These are phyloP conservation scores for Melieria omissa DNA, from an alignment of 2,888 invertebrate genomes.

Conservation along the genomic window DNA sequence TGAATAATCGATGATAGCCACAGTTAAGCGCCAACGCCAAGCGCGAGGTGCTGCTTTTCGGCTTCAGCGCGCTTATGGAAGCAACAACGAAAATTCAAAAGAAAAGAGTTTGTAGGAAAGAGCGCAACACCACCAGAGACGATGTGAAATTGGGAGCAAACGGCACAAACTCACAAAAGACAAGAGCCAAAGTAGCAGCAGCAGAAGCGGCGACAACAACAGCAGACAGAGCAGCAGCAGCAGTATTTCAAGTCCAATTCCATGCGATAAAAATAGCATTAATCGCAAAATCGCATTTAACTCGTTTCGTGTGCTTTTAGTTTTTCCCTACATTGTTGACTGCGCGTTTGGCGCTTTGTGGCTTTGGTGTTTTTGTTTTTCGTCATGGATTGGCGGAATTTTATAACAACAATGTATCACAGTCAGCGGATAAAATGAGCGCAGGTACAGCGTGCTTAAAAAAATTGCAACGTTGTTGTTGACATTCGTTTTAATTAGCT, in stretches of 20 bases:
- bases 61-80: background rate
- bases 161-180: background rate
- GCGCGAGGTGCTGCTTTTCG: background rate
- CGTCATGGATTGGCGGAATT: slow-evolving; percentile 19
- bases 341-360: background rate
- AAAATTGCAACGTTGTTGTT: background rate
- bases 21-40: background rate
- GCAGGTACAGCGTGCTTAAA: background rate
- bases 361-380: slow-evolving; percentile 5
- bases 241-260: slow-evolving; percentile 38
- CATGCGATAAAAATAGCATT: slow-evolving; percentile 49
- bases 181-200: background rate
- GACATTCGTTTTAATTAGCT: background rate
- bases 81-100: background rate
- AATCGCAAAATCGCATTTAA: slow-evolving; percentile 56
- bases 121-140: background rate
- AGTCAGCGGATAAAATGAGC: slow-evolving; percentile 21
- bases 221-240: slow-evolving; percentile 10
- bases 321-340: background rate
- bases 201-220: background rate
- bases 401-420: slow-evolving; percentile 35
- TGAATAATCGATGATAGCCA: background rate
- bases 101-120: background rate
- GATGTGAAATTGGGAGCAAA: background rate
- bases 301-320: slow-evolving; percentile 48